Percentiles rank a stretch among this genome's conserved stretches.
phyloP scores from a whole-genome alignment of 2,113 vertebrate species.

The Physeter macrocephalus region DNA sequence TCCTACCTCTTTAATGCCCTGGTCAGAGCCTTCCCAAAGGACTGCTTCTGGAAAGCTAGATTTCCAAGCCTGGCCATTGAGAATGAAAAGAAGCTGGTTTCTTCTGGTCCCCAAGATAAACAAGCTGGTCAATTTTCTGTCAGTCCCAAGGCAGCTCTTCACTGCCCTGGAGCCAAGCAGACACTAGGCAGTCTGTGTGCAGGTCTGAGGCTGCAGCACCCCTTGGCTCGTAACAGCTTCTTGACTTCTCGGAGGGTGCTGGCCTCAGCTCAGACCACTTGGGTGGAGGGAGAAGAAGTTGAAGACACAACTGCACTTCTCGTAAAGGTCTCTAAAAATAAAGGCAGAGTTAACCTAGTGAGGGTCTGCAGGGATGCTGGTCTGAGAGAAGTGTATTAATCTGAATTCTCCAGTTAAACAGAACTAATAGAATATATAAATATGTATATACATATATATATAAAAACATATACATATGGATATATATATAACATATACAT shows the following conservation, averaged over 20 bases:
- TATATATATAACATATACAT: not conserved
- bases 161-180: constrained; percentile 55
- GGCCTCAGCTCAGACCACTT: constrained; percentile 50
- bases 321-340: constrained; percentile 65
- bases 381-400: not conserved
- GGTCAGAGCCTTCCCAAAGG: constrained; percentile 28
- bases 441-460: not conserved
- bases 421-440: not conserved
- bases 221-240: constrained; percentile 2
- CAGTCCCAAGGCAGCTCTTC: constrained; percentile 35
- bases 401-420: not conserved
- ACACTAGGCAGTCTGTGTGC: constrained; percentile 57
- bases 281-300: constrained; percentile 32
- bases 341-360: not conserved
- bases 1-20: constrained; percentile 28
- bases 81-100: constrained; percentile 65
- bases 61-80: constrained; percentile 47
- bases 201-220: constrained; percentile 20
- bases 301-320: constrained; percentile 58
- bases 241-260: constrained; percentile 56
- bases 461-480: not conserved
- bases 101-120: constrained; percentile 67
- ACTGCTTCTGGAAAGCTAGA: not conserved
- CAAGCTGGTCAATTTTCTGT: constrained; percentile 64
- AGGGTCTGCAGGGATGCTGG: constrained; percentile 4